Percentiles rank a stretch among this genome's conserved stretches.
Evolutionary conservation across 1,140 invertebrate genomes (phyloP).

Genomic region (Bombus balteatus): DNA sequence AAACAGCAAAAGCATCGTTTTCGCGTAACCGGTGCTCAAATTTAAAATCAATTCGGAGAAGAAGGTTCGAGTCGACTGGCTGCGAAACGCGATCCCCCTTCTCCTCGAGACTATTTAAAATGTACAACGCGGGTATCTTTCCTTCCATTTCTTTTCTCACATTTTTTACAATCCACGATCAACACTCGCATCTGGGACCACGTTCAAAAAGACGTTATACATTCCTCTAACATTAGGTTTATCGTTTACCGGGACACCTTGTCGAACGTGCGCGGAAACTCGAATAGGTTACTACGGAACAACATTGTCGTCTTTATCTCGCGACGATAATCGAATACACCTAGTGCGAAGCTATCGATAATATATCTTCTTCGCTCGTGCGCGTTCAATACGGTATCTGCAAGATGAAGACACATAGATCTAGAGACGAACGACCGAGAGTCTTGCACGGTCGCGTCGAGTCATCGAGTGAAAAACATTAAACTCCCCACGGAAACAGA

Average conservation of each 20-base stretch:
- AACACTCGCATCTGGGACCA: constrained; percentile 61
- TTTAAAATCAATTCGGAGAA: background rate
- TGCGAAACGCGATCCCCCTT: background rate
- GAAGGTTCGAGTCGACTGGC: background rate
- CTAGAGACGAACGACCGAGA: background rate
- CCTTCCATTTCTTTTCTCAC: background rate
- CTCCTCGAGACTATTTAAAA: background rate
- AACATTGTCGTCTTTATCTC: background rate
- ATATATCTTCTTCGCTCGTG: constrained; percentile 26
- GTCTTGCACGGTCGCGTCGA: background rate
- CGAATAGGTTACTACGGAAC: background rate
- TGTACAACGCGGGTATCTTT: background rate
- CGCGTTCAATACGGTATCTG: constrained; percentile 26
- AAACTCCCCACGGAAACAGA: background rate
- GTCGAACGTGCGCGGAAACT: background rate
- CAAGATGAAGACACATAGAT: constrained; percentile 17
- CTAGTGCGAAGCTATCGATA: constrained; percentile 1
- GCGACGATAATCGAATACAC: background rate
- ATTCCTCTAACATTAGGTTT: constrained; percentile 27
- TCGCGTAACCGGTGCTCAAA: background rate
- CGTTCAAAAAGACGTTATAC: constrained; percentile 54
- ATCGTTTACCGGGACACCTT: constrained; percentile 16
- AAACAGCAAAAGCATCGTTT: background rate
- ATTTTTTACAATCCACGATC: constrained; percentile 41
- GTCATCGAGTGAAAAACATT: background rate